These are phyloP conservation scores for Athene cunicularia DNA, from an alignment of 2,113 vertebrate species.

Conservation along the genomic window DNA sequence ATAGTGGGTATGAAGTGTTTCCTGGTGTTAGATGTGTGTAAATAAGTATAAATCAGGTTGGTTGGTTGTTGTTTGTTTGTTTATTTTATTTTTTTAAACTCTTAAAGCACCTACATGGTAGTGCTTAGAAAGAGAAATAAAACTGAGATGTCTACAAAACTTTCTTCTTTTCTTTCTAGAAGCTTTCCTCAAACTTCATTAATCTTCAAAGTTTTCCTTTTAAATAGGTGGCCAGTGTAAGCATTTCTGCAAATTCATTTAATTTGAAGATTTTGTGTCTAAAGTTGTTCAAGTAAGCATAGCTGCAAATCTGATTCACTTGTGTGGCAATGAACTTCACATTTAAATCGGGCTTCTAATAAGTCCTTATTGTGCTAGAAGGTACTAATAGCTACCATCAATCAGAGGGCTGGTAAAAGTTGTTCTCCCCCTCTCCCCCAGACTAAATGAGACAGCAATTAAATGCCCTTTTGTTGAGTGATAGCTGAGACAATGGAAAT, in stretches of 20 bases:
- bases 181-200: neutral
- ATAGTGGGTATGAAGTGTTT: neutral
- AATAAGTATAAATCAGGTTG: neutral
- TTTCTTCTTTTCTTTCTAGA: neutral
- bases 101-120: neutral
- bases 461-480: constrained; percentile 62
- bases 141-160: neutral
- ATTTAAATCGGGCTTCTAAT: constrained; percentile 54
- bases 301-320: constrained; percentile 4
- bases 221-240: neutral
- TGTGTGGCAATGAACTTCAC: constrained; percentile 45
- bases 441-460: constrained; percentile 68
- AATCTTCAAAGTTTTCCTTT: neutral
- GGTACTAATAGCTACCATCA: constrained; percentile 64
- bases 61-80: neutral
- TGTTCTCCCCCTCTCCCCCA: constrained; percentile 30
- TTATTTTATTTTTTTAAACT: neutral
- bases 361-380: constrained; percentile 29
- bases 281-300: constrained; percentile 5
- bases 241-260: constrained; percentile 20
- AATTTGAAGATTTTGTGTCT: neutral
- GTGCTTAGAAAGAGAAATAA: neutral
- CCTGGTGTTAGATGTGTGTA: neutral
- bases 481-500: constrained; percentile 69
- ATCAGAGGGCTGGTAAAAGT: constrained; percentile 61